These are phyloP conservation scores for Phyllostomus discolor DNA, from an alignment of 2,113 vertebrate genomes.

Conservation along the genomic window DNA sequence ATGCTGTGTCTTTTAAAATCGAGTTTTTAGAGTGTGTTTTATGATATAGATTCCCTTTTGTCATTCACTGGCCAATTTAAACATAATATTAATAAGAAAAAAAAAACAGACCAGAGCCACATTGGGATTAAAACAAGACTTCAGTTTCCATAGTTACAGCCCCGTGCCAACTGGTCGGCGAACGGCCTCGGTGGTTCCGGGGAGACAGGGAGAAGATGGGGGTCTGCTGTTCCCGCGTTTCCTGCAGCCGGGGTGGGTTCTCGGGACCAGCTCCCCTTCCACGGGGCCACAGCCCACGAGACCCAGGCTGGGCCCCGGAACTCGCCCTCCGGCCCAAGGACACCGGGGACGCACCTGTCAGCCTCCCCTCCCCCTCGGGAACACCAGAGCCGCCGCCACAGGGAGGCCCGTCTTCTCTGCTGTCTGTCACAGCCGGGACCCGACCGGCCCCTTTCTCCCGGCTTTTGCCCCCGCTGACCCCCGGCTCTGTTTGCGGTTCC, in stretches of 20 bases:
- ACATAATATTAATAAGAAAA: not conserved
- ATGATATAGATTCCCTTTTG: not conserved
- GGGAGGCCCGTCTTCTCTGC: not conserved
- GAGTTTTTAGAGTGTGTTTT: not conserved
- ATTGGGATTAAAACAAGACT: not conserved
- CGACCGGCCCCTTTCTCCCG: not conserved
- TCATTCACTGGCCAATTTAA: not conserved
- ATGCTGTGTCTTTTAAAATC: not conserved
- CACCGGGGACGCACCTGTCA: no score
- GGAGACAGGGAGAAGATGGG: not conserved
- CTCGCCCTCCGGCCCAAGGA: not conserved
- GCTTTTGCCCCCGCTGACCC: not conserved
- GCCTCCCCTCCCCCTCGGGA: not conserved
- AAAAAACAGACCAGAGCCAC: no score
- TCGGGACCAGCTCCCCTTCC: not conserved
- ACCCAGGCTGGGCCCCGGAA: not conserved
- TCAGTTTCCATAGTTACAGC: not conserved
- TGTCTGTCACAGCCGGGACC: not conserved
- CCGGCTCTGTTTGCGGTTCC: not conserved
- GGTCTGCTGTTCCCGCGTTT: not conserved
- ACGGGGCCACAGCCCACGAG: not conserved
- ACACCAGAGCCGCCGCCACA: rapidly evolving
- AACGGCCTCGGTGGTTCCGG: not conserved
- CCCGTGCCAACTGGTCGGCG: not conserved
- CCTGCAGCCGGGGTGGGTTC: not conserved